Percentiles rank a stretch among this genome's conserved stretches.
Evolutionary conservation across 2,888 invertebrate species (phyloP).

Genomic region (Agonopterix arenella): DNA sequence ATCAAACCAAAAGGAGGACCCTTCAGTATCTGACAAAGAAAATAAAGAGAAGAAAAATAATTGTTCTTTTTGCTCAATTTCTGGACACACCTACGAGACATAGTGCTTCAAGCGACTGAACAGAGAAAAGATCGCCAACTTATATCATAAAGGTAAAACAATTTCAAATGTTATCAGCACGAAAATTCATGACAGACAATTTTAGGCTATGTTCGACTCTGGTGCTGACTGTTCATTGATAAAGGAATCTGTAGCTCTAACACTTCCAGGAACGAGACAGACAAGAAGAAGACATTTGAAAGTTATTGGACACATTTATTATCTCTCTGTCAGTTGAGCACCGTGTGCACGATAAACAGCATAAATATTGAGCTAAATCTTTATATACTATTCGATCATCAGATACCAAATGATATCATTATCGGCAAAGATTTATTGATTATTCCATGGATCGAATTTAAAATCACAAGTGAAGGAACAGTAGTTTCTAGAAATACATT

Average conservation of each 20-base stretch:
- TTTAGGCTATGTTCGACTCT: constrained; percentile 1
- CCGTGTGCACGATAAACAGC: not conserved
- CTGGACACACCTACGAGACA: constrained; percentile 4
- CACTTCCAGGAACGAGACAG: not conserved
- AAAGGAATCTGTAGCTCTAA: constrained; percentile 1
- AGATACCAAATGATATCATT: constrained; percentile 1
- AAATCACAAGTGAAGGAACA: not conserved
- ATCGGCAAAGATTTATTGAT: constrained; percentile 1
- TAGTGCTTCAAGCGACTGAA: constrained; percentile 3
- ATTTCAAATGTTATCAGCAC: not conserved
- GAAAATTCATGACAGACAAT: not conserved
- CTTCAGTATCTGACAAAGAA: not conserved
- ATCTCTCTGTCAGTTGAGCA: not conserved
- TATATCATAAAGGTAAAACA: constrained; percentile 1
- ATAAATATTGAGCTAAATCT: not conserved
- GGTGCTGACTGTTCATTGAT: constrained; percentile 5
- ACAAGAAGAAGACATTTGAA: not conserved
- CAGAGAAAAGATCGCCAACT: not conserved
- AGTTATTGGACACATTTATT: not conserved
- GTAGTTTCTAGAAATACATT: not conserved
- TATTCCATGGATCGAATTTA: not conserved
- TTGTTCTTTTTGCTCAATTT: not conserved
- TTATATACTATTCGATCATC: constrained; percentile 1
- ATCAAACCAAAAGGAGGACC: not conserved
- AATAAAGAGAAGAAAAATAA: not conserved